Percentiles rank a stretch among this genome's conserved stretches.
Evolutionary conservation across 2,797 vertebrate genomes (phyloP).

Genomic region (Protonibea diacanthus): DNA sequence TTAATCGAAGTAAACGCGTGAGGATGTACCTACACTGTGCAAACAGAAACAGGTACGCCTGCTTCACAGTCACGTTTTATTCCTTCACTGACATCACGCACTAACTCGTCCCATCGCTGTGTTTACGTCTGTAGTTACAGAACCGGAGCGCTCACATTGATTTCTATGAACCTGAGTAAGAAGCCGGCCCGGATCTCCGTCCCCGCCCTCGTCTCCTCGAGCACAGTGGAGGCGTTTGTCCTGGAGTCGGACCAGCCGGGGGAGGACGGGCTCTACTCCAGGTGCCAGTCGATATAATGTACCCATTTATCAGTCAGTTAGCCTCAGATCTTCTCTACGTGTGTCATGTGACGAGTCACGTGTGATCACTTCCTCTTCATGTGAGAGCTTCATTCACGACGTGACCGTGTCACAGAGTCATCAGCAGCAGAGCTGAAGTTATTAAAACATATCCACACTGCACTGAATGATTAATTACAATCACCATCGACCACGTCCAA

Average conservation of each 20-base stretch:
- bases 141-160: conserved; percentile 89
- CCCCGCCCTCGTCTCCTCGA: conserved; percentile 74
- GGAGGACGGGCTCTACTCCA: conserved; percentile 87
- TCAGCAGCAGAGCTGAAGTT: too few species aligned
- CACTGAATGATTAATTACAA: too few species aligned
- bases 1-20: conserved; percentile 64
- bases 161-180: conserved; percentile 90
- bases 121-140: conserved; percentile 81
- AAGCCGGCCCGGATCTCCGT: conserved; percentile 78
- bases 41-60: conserved; percentile 84
- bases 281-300: conserved; percentile 78
- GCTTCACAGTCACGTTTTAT: rapidly evolving
- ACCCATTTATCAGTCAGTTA: conserved; percentile 24
- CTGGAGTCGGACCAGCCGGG: conserved; percentile 84
- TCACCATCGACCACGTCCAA: too few species aligned
- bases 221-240: conserved; percentile 89
- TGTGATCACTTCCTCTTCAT: not conserved
- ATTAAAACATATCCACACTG: too few species aligned
- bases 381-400: not conserved
- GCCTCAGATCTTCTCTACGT: not conserved
- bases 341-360: conserved; percentile 16
- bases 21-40: conserved; percentile 94
- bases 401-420: too few species aligned
- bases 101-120: not conserved
- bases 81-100: not conserved